A percentile compares a stretch with the other conserved stretches of the same genome.
These are phyloP conservation scores for Synanceia verrucosa DNA, from an alignment of 2,797 vertebrate genomes.

Conservation along the genomic window DNA sequence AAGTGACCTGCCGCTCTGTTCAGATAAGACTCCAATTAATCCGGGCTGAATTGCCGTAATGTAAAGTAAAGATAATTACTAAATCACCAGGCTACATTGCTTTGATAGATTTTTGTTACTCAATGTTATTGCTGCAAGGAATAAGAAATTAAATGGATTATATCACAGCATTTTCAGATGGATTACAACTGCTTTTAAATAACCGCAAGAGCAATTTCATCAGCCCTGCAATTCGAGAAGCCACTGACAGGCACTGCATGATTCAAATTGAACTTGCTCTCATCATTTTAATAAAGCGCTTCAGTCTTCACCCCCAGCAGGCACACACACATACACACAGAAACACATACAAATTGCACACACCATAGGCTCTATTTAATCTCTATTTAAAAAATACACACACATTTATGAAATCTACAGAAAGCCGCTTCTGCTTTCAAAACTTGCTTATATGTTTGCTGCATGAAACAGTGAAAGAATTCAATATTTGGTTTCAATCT, in stretches of 20 bases:
- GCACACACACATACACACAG: conserved; percentile 40
- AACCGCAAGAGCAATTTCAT: conserved; percentile 87
- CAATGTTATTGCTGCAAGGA: conserved; percentile 82
- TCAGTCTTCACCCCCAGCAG: conserved; percentile 78
- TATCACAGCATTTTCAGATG: conserved; percentile 86
- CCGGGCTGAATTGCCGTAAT: conserved; percentile 80
- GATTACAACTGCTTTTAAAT: conserved; percentile 91
- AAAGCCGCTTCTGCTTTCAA: conserved; percentile 49
- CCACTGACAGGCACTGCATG: conserved; percentile 83
- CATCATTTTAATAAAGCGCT: conserved; percentile 85
- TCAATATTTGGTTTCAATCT: conserved; percentile 48
- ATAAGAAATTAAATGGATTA: conserved; percentile 88
- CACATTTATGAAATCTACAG: conserved; percentile 49
- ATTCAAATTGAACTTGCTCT: conserved; percentile 85
- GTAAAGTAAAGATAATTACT: conserved; percentile 89
- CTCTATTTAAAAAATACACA: conserved; percentile 43
- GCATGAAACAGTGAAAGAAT: conserved; percentile 53
- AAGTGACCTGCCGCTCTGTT: conserved; percentile 83
- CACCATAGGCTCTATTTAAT: conserved; percentile 50
- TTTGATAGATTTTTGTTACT: conserved; percentile 86
- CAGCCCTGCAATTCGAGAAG: conserved; percentile 82
- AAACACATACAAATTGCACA: conserved; percentile 55
- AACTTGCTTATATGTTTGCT: conserved; percentile 60
- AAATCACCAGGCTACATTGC: conserved; percentile 85
- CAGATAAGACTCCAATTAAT: conserved; percentile 87